Evolutionary conservation across 2,888 invertebrate species (phyloP), one percentile per base, ranked within the genome.

Genomic region (Nomada flava): DNA sequence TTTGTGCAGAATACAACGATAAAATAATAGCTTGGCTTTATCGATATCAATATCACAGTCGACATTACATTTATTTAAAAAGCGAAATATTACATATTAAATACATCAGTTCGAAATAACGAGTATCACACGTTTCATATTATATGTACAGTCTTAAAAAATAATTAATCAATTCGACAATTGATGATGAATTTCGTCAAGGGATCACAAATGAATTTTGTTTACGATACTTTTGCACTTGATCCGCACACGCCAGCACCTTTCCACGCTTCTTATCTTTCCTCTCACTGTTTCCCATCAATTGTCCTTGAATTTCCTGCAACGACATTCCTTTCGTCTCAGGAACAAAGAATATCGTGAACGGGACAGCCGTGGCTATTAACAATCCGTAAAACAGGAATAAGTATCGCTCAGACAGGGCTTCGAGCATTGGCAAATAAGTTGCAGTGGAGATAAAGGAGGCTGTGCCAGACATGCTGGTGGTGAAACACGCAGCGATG

Each of bases 291-390:
- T 65, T 79, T 23, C 63, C 73, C 11, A 91, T 69, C 18, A 93
- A 59, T 69, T 90, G 84, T 9, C 88, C 83, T 70, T 93, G 93
- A 50, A 93, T 92, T 57, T 92, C 89, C 47, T 90, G 90, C 26
- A 93, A 81, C 0, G 91, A 84, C 72, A 92, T 90, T 2, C 91
- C 91, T 72, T 92, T 93, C 0, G 93, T 93, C 75, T 93, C 93
- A 0, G 92, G 92, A 18, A 93, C 44, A 20, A 71, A 88, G 20
- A 82, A 47, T 0, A 88, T 18, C 7, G 87, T 85, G 26, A 86
- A 90, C 0, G 90, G 74, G 3, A 90, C 55, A 0, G 88, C 85
- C 0, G 88, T 29, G 0, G 89, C 5, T 74, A 91, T 75, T 18
- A 90, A 42, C 1, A 85, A 0, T 0, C 88, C 86, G 71, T 92